Evolutionary conservation across 2,113 vertebrate genomes (phyloP).

Genomic region (Tragelaphus imberbis): DNA sequence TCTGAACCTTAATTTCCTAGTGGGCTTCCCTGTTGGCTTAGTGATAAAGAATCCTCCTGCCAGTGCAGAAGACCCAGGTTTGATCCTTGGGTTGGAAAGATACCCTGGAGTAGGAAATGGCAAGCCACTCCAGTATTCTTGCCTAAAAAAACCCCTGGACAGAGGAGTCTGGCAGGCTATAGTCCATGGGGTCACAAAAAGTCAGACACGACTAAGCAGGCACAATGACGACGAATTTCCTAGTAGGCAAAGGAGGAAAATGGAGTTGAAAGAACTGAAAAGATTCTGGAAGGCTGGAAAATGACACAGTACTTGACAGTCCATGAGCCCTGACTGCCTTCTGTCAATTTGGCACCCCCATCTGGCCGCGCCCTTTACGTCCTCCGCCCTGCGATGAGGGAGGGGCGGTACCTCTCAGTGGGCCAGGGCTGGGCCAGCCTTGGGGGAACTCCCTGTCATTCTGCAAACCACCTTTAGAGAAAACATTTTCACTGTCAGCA

Average conservation of each 20-base stretch:
- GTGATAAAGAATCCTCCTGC: not conserved
- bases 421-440: not conserved
- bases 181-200: not conserved
- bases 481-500: not conserved
- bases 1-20: not conserved
- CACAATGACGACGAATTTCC: not conserved
- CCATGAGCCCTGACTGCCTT: not conserved
- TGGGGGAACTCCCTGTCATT: not conserved
- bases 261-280: not conserved
- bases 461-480: not conserved
- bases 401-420: not conserved
- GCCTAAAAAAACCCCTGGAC: not conserved
- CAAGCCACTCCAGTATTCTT: not conserved
- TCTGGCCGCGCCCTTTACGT: accelerated
- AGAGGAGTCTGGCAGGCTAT: not conserved
- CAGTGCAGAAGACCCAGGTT: not conserved
- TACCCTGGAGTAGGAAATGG: not conserved
- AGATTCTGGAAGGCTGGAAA: not conserved
- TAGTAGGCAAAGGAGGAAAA: not conserved
- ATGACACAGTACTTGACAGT: not conserved
- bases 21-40: not conserved
- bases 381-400: accelerated
- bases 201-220: not conserved
- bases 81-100: not conserved
- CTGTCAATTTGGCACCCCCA: not conserved